Evolutionary conservation across 2,113 vertebrate species (phyloP).

Genomic region (Chloropsis cyanopogon): DNA sequence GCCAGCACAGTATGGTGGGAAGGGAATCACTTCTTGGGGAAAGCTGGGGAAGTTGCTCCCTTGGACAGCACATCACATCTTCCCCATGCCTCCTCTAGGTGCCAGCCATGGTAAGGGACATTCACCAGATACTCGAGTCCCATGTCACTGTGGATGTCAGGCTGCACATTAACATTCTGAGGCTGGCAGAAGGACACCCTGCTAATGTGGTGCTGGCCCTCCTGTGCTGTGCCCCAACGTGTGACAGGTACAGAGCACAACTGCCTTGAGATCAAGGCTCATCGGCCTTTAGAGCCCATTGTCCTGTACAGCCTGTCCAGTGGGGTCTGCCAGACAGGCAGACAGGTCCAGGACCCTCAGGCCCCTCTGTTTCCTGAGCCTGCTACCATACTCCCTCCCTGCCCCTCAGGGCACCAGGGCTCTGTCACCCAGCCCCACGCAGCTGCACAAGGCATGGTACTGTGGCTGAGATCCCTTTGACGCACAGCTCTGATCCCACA

Average conservation of each 20-base stretch:
- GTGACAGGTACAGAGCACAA: background rate
- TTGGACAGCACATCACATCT: background rate
- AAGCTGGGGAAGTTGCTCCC: background rate
- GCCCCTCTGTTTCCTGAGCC: background rate
- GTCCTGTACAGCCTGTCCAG: background rate
- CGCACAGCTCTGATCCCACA: background rate
- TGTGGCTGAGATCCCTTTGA: background rate
- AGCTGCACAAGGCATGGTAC: background rate
- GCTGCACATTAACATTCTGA: background rate
- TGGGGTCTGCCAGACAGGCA: background rate
- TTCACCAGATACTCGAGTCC: background rate
- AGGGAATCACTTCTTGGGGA: background rate
- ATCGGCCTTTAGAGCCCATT: background rate
- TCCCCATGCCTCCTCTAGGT: background rate
- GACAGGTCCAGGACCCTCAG: background rate
- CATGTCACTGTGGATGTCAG: background rate
- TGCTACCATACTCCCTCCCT: background rate
- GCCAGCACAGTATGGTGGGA: background rate
- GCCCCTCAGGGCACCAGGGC: background rate
- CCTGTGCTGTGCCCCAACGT: background rate
- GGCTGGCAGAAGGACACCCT: background rate
- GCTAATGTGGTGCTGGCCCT: background rate
- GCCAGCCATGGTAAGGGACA: background rate
- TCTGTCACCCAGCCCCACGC: background rate
- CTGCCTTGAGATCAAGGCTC: background rate